Evolutionary conservation across 2,888 invertebrate genomes (phyloP).

Genomic region (Phalera bucephala): DNA sequence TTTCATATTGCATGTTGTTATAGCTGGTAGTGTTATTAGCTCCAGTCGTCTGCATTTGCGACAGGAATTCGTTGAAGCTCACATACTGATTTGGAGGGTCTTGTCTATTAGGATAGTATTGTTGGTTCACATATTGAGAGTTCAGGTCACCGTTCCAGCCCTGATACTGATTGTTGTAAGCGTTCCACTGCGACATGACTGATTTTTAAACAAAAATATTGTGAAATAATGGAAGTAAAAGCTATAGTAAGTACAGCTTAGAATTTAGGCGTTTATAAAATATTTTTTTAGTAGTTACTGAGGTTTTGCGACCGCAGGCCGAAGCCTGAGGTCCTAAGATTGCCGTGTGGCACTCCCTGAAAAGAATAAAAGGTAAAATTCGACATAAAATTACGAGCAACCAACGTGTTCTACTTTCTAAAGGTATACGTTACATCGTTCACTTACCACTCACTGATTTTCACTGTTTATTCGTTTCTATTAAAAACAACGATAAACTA

Average conservation of each 20-base stretch:
- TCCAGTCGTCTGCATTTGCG: conserved; percentile 63
- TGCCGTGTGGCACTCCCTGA: conserved; percentile 43
- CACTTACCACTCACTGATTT: conserved; percentile 56
- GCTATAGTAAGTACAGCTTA: conserved; percentile 20
- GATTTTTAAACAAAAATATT: conserved; percentile 30
- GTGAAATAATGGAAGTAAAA: conserved; percentile 44
- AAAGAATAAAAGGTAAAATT: conserved; percentile 37
- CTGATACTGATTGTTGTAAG: conserved; percentile 68
- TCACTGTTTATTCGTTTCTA: conserved; percentile 34
- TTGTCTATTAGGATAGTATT: conserved; percentile 58
- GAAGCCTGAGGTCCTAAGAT: conserved; percentile 64
- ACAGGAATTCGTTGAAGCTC: conserved; percentile 69
- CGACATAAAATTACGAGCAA: conserved; percentile 37
- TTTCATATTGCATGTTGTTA: conserved; percentile 58
- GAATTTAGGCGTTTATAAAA: conserved; percentile 28
- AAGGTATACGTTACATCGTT: conserved; percentile 10
- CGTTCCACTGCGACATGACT: conserved; percentile 76
- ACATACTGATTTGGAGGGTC: conserved; percentile 67
- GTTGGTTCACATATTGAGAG: conserved; percentile 57
- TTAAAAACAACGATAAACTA: conserved; percentile 46
- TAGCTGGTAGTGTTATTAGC: conserved; percentile 43
- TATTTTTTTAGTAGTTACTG: conserved; percentile 29
- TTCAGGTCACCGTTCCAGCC: conserved; percentile 63
- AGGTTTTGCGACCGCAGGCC: conserved; percentile 64
- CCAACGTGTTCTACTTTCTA: conserved; percentile 56